Percentiles rank a stretch among this genome's conserved stretches.
Conservation (phyloP, 2,113 vertebrate genomes). For the Andinoacara biseriatus region DNA sequence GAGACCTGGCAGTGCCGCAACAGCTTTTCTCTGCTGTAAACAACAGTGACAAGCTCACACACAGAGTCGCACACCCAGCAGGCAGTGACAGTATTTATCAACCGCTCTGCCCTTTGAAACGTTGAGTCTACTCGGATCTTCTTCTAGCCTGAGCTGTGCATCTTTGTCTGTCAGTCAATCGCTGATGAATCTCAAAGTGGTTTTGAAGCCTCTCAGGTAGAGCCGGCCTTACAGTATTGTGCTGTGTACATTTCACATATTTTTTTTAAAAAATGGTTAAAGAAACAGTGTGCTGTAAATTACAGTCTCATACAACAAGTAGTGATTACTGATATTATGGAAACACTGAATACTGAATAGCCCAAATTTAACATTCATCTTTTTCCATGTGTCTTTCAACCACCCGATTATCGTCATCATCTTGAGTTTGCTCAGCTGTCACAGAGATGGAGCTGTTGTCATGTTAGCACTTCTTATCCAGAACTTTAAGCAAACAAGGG, state of each 20-base stretch:
- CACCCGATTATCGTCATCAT: neutral
- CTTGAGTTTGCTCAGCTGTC: neutral
- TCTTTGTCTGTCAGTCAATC: neutral
- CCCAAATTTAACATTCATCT: neutral
- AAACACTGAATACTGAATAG: too few species aligned
- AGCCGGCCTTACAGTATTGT: too few species aligned
- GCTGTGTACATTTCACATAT: too few species aligned
- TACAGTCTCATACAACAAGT: neutral
- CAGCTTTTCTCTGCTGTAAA: slow-evolving; percentile 54
- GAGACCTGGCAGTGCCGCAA: slow-evolving; percentile 13
- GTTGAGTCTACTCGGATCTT: slow-evolving; percentile 11
- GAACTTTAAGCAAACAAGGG: neutral
- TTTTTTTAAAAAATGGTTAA: too few species aligned
- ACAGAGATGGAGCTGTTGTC: neutral
- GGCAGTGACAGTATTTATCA: slow-evolving; percentile 37
- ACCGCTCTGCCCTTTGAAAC: slow-evolving; percentile 25
- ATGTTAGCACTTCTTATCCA: neutral
- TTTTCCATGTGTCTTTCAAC: neutral
- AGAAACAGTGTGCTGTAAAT: too few species aligned
- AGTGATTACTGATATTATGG: too few species aligned
- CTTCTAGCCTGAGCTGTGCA: neutral
- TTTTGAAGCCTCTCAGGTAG: too few species aligned
- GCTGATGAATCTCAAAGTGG: too few species aligned
- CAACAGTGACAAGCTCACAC: slow-evolving; percentile 19
- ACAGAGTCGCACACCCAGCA: slow-evolving; percentile 17